phyloP scores from a whole-genome alignment of 2,888 invertebrate species.

The Tetramorium bicarinatum region DNA sequence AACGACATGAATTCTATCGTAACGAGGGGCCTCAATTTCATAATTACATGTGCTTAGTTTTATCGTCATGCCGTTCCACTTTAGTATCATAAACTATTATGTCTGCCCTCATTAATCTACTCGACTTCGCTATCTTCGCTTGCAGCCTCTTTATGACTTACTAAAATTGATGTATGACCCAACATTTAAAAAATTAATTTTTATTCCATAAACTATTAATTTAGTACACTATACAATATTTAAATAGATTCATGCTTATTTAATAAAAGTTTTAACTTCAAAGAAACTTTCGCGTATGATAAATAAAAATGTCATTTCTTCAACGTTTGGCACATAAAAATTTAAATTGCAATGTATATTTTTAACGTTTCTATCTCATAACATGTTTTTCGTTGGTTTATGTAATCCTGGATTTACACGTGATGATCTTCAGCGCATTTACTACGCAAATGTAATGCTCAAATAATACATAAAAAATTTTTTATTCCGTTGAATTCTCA shows the following conservation, averaged over 20 bases:
- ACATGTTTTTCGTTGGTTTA: conserved; percentile 27
- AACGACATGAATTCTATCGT: conserved; percentile 43
- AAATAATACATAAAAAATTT: not conserved
- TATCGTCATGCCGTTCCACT: conserved; percentile 37
- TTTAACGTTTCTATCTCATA: conserved; percentile 19
- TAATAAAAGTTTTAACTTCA: not conserved
- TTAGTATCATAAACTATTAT: conserved; percentile 47
- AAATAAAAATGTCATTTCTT: conserved; percentile 9
- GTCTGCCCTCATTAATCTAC: conserved; percentile 37
- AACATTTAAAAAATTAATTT: not conserved
- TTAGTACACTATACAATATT: not conserved
- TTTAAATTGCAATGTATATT: conserved; percentile 33
- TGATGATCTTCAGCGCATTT: conserved; percentile 15
- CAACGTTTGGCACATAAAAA: not conserved
- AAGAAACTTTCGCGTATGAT: not conserved
- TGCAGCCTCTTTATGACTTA: not conserved
- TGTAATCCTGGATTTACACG: conserved; percentile 18
- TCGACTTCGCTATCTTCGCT: conserved; percentile 14
- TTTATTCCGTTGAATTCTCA: not conserved
- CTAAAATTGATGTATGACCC: not conserved
- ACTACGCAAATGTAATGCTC: conserved; percentile 11
- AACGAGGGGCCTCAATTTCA: conserved; percentile 35
- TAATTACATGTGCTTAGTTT: conserved; percentile 53
- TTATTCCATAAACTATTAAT: not conserved
- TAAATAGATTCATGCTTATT: not conserved